These are phyloP conservation scores for Ctenopoma kingsleyae DNA, from an alignment of 2,797 vertebrate species.

Conservation along the genomic window DNA sequence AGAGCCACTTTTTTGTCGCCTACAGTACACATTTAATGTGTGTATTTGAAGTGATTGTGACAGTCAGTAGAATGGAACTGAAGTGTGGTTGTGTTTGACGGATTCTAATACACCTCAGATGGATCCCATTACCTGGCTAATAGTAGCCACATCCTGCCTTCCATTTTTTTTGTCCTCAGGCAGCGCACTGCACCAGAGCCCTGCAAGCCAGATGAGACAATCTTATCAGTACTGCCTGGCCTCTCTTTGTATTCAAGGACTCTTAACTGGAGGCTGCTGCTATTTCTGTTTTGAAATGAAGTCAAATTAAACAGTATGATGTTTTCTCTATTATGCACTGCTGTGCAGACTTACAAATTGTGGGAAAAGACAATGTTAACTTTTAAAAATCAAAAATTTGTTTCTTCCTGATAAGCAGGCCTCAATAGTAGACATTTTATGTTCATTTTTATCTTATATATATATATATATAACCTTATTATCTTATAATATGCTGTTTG, in stretches of 20 bases:
- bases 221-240: conserved; percentile 75
- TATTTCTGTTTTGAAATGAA: conserved; percentile 71
- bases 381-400: conserved; percentile 18
- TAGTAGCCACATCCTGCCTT: conserved; percentile 77
- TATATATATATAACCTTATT: no score
- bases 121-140: conserved; percentile 78
- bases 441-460: conserved; percentile 37
- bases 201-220: conserved; percentile 78
- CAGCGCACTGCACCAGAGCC: conserved; percentile 68
- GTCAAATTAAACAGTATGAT: conserved; percentile 72
- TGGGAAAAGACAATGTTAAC: conserved; percentile 47
- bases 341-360: conserved; percentile 49
- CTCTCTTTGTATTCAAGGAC: conserved; percentile 77
- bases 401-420: conserved; percentile 5
- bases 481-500: conserved; percentile 36
- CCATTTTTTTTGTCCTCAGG: conserved; percentile 37
- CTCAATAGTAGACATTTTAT: conserved; percentile 15
- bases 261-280: conserved; percentile 74
- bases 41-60: conserved; percentile 67
- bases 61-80: conserved; percentile 72
- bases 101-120: conserved; percentile 80
- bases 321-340: conserved; percentile 60
- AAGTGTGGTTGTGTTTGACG: conserved; percentile 77
- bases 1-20: conserved; percentile 33
- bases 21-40: conserved; percentile 57